Evolutionary conservation across 2,888 invertebrate genomes (phyloP).

Genomic region (Netelia fuscicornis): DNA sequence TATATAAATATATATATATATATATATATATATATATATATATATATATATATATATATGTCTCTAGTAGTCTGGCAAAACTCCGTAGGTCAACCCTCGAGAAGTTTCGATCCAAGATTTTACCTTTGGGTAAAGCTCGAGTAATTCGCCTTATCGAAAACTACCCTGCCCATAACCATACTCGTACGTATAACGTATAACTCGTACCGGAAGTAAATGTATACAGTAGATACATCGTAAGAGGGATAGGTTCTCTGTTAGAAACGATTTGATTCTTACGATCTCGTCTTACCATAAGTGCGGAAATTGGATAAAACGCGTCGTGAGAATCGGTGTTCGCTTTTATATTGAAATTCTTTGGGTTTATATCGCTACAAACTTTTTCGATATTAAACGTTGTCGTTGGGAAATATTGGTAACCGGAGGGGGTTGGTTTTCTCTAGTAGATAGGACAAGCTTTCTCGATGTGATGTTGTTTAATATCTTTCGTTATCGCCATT

Average conservation of each 20-base stretch:
- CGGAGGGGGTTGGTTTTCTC: not conserved
- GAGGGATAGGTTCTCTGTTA: constrained; percentile 30
- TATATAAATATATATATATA: too few relatives aligned
- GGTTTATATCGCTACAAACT: constrained; percentile 11
- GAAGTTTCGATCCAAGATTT: constrained; percentile 54
- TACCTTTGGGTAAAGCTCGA: constrained; percentile 14
- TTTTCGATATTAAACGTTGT: constrained; percentile 40
- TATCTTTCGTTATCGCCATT: too few relatives aligned
- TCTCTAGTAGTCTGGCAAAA: constrained; percentile 9
- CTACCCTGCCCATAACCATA: constrained; percentile 9
- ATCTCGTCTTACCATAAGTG: not conserved
- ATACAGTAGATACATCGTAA: constrained; percentile 16
- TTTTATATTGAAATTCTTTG: constrained; percentile 42
- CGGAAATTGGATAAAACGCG: constrained; percentile 11
- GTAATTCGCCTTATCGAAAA: constrained; percentile 44
- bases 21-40: not conserved
- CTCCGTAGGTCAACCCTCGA: constrained; percentile 33
- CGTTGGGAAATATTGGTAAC: constrained; percentile 5
- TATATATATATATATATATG: constrained; percentile 1
- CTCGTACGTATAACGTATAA: not conserved
- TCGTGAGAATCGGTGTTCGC: not conserved
- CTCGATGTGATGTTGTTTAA: too few relatives aligned
- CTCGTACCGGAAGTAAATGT: not conserved
- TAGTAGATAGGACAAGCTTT: too few relatives aligned
- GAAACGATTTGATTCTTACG: constrained; percentile 29